Evolutionary conservation across 2,113 vertebrate species (phyloP).

Genomic region (Colistium nudipinnis): DNA sequence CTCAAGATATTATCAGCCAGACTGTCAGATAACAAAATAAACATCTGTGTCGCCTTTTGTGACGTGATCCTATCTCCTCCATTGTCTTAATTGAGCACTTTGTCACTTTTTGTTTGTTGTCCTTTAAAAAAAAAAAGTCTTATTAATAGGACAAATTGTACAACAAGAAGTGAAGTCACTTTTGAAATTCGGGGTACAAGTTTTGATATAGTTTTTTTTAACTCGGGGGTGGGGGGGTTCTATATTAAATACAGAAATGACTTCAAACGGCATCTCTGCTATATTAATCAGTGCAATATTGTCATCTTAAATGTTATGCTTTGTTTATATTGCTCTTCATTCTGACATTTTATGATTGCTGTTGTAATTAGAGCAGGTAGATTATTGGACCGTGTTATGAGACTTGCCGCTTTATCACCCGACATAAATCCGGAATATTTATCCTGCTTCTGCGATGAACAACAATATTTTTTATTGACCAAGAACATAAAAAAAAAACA

Average conservation of each 20-base stretch:
- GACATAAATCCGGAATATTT: constrained; percentile 82
- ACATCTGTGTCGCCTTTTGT: constrained; percentile 54
- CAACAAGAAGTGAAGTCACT: constrained; percentile 31
- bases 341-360: constrained; percentile 81
- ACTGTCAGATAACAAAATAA: constrained; percentile 53
- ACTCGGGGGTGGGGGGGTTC: constrained; percentile 36
- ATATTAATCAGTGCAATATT: constrained; percentile 74
- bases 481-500: constrained; percentile 54
- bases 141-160: constrained; percentile 23
- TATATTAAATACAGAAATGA: constrained; percentile 60
- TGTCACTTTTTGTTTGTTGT: constrained; percentile 62
- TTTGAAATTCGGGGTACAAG: constrained; percentile 11
- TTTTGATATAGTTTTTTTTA: constrained; percentile 29
- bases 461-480: constrained; percentile 75
- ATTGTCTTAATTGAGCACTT: constrained; percentile 67
- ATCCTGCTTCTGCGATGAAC: constrained; percentile 75
- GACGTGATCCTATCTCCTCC: constrained; percentile 30
- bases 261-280: constrained; percentile 55
- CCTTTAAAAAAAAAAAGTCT: constrained; percentile 44
- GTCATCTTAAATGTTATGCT: constrained; percentile 74
- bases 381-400: constrained; percentile 82
- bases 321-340: constrained; percentile 80
- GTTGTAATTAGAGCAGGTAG: constrained; percentile 83
- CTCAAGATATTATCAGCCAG: constrained; percentile 64
- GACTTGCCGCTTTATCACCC: constrained; percentile 80